phyloP scores from a whole-genome alignment of 2,113 vertebrate genomes.

The Gavialis gangeticus region DNA sequence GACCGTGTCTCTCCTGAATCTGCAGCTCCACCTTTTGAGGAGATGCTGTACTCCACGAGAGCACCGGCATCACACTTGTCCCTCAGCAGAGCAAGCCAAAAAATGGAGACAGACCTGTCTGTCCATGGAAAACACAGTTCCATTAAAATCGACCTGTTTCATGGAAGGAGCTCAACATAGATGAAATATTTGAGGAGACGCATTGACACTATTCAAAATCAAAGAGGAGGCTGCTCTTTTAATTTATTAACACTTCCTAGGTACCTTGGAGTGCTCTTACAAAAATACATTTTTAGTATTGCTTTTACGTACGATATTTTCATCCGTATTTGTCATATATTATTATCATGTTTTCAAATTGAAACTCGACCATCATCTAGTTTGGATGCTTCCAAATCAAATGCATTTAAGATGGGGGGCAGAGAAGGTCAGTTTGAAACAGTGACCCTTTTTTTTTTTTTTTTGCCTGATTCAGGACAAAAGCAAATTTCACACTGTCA shows the following conservation, averaged over 20 bases:
- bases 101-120: constrained; percentile 28
- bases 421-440: neutral
- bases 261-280: too few species aligned
- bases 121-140: constrained; percentile 39
- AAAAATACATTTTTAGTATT: neutral
- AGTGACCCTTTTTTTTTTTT: neutral
- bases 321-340: neutral
- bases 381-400: neutral
- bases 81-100: constrained; percentile 17
- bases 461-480: neutral
- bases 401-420: neutral
- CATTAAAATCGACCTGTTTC: constrained; percentile 30
- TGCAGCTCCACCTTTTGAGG: constrained; percentile 71
- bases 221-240: neutral
- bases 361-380: neutral
- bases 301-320: constrained; percentile 13
- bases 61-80: neutral
- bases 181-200: constrained; percentile 24
- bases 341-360: neutral
- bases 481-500: neutral
- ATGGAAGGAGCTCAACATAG: neutral
- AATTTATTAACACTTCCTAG: neutral
- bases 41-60: constrained; percentile 42
- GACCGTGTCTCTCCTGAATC: constrained; percentile 58
- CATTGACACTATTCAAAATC: neutral